Evolutionary conservation across 2,113 vertebrate species (phyloP), one percentile per base, ranked within the genome.

Genomic region (Trogon surrucura): DNA sequence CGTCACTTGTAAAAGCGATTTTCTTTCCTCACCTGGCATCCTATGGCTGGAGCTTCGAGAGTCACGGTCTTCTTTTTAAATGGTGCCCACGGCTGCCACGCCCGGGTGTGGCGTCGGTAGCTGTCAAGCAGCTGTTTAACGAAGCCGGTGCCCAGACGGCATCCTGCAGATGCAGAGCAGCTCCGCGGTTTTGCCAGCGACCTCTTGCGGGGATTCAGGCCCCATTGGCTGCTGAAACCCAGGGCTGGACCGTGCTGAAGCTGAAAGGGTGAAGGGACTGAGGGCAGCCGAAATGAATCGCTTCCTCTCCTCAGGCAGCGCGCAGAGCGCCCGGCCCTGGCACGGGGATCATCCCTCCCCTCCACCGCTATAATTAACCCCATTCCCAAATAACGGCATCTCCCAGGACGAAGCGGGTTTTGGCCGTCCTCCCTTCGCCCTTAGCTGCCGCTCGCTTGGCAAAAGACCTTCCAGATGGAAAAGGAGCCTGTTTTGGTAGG

Each of bases 1-100:
- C 96, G 83, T 97, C 97, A 97, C 97, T 97, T 94, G 94, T 94
- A 41, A 25, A 84, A 96, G 97, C 95, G 97, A 96, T 41, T 97
- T 96, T 88, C 95, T 81, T 85, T 96, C 92, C 75, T 80, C 78
- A 89, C 88, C 93, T 86, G n/a, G 83, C 77, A 92, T 78, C 61
- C 38, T 57, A n/a, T 20, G 30, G 92, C 96, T 75, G 95, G 89
- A 47, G 45, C 18, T 47, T 18, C 16, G 16, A 12, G 45, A 41
- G 41, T 41, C 41, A 41, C 41, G 41, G 41, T 41, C 41, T 41
- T 47, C 45, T 47, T 47, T 18, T 18, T 47, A 47, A 47, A 47
- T 11, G 41, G 41, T 13, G 41, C 32, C 34, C 16, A 5, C 8
- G 21, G 23, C 20, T n/a, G n/a, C 5, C n/a, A 27, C 27, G 36